phyloP scores from a whole-genome alignment of 2,888 invertebrate genomes.

The Cheilosia vernalis region DNA sequence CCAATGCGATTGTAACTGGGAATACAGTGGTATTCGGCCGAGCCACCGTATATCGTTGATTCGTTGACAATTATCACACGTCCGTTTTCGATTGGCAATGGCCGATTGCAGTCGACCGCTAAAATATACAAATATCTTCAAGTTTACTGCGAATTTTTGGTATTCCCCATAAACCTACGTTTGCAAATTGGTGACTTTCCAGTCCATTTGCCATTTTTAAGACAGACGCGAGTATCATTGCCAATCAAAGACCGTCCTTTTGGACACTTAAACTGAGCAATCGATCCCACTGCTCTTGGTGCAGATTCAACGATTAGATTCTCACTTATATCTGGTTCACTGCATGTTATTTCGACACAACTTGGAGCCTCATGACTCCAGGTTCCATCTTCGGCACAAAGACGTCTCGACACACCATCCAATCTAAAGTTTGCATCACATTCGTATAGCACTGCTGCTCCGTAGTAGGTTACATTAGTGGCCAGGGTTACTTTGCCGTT shows the following conservation, averaged over 20 bases:
- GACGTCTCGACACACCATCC: conserved; percentile 91
- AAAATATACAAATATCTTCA: conserved; percentile 73
- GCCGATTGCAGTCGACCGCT: conserved; percentile 94
- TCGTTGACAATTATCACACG: conserved; percentile 93
- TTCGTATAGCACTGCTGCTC: conserved; percentile 92
- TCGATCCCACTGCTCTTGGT: conserved; percentile 90
- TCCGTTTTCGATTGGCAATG: conserved; percentile 92
- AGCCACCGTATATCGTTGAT: conserved; percentile 91
- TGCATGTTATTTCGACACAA: conserved; percentile 93
- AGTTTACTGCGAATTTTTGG: too few relatives aligned
- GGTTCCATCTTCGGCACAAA: conserved; percentile 94
- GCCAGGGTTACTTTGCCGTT: conserved; percentile 91
- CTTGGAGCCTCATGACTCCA: conserved; percentile 93
- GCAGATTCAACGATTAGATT: conserved; percentile 86
- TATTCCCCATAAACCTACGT: conserved; percentile 85
- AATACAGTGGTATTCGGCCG: conserved; percentile 94
- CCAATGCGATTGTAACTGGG: conserved; percentile 93
- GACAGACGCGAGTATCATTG: conserved; percentile 90
- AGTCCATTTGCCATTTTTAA: conserved; percentile 91
- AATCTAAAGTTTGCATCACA: conserved; percentile 92
- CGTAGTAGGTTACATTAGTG: conserved; percentile 95
- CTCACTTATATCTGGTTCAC: conserved; percentile 86
- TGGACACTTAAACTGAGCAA: conserved; percentile 92
- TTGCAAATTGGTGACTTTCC: conserved; percentile 91
- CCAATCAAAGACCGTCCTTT: conserved; percentile 91